Evolutionary conservation across 2,888 invertebrate genomes (phyloP).

Genomic region (Stratiomys singularior): DNA sequence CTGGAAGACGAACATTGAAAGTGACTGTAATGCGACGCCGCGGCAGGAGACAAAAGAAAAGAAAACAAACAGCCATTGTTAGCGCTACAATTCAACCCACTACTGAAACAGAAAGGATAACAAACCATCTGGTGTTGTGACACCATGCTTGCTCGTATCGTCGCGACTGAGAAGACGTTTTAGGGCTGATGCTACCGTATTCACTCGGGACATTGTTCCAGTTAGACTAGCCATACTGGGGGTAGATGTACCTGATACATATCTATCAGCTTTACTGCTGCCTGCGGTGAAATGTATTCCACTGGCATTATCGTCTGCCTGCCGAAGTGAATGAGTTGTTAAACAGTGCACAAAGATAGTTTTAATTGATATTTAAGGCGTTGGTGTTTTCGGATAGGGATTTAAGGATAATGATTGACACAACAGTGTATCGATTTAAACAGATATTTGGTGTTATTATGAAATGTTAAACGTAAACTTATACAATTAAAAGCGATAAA

Average conservation of each 20-base stretch:
- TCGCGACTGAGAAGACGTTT: slow-evolving; percentile 82
- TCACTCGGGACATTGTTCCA: slow-evolving; percentile 75
- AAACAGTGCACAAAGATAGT: background rate
- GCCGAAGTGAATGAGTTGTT: slow-evolving; percentile 50
- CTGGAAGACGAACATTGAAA: slow-evolving; percentile 60
- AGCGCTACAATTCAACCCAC: slow-evolving; percentile 1
- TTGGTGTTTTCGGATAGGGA: background rate
- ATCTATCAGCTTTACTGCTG: slow-evolving; percentile 68
- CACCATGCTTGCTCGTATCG: slow-evolving; percentile 66
- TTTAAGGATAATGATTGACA: slow-evolving; percentile 9
- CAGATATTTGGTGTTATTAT: background rate
- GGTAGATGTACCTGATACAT: slow-evolving; percentile 66
- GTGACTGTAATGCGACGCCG: slow-evolving; percentile 40
- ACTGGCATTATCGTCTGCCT: slow-evolving; percentile 76
- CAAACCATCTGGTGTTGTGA: slow-evolving; percentile 59
- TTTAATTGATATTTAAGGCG: background rate
- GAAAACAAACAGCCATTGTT: background rate
- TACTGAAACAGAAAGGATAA: slow-evolving; percentile 17
- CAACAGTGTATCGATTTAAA: background rate
- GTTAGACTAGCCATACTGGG: slow-evolving; percentile 64
- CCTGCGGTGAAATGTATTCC: slow-evolving; percentile 79
- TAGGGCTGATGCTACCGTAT: slow-evolving; percentile 81
- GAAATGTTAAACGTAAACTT: background rate
- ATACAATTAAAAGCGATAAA: background rate
- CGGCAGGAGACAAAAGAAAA: background rate